Evolutionary conservation across 2,113 vertebrate species (phyloP), one percentile per base, ranked within the genome.

Genomic region (Hylia prasina): DNA sequence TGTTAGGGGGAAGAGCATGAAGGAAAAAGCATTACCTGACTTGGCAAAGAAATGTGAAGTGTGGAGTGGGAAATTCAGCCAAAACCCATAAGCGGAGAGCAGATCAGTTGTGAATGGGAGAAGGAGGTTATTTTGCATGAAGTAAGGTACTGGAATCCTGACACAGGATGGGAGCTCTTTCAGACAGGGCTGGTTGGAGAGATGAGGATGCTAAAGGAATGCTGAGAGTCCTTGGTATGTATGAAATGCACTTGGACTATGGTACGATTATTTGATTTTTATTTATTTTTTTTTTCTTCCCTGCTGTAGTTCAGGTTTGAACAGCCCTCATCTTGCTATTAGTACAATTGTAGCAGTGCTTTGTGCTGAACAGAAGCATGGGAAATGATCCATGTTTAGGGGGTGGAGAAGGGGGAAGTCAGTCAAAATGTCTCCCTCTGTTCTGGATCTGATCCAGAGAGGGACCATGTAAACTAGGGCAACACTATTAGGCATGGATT

Each of bases 1-100:
- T 20, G 11, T 12, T 42, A 4, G 3, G 3, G 12, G 11, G 2
- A 3, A 31, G 11, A 40, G 5, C 2, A 4, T 19, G 56, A 23
- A 57, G 37, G 48, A 77, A 75, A n/a, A 81, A 70, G 25, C 21
- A 47, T 48, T 71, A 48, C 12, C 44, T 92, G 61, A 33, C 56
- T 61, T 70, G 39, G 8, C 16, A 58, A 31, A 81, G 19, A 89
- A 54, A 9, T 40, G 37, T 20, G 22, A 75, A 91, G 39, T n/a
- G 16, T 42, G 25, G 28, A 35, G 25, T 17, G 9, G 20, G 37
- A 58, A 76, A 65, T 47, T 37, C 27, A 39, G 30, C 39, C 70
- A 31, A 8, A 50, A 54, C 27, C 23, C 35, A 5, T 0, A 1
- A 50, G 27, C 51, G 39, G n/a, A 37, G 51, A 88, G 47, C 2